Conservation (phyloP, 2,888 invertebrate genomes). For the Frankliniella intonsa region DNA sequence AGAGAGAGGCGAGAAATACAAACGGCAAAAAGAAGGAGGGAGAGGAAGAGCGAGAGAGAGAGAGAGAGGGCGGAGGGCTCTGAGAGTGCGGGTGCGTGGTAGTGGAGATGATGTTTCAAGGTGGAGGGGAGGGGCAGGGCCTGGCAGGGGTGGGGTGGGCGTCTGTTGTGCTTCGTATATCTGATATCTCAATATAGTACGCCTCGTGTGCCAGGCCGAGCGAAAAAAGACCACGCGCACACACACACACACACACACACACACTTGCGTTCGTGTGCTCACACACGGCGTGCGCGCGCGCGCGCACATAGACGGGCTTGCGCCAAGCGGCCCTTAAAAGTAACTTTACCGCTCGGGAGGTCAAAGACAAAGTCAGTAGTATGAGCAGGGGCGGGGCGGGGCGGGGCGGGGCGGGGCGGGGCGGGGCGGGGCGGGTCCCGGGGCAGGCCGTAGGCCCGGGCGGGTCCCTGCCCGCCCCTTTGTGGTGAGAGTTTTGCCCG, state of each 20-base stretch:
- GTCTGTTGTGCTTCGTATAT: constrained; percentile 19
- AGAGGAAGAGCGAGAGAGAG: not conserved
- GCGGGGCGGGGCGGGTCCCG: not conserved
- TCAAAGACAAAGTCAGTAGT: not conserved
- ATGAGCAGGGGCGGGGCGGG: not conserved
- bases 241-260: too few species aligned
- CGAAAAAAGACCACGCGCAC: too few species aligned
- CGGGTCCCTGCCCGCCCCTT: too few species aligned
- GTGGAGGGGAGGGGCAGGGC: not conserved
- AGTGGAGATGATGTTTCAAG: not conserved
- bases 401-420: not conserved
- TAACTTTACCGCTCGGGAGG: not conserved
- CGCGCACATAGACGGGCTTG: not conserved
- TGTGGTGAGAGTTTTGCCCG: too few species aligned
- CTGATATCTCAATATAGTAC: constrained; percentile 21
- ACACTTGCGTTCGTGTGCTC: too few species aligned
- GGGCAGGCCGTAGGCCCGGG: not conserved
- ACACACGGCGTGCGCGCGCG: too few species aligned
- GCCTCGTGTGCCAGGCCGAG: not conserved
- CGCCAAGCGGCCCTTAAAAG: constrained; percentile 18
- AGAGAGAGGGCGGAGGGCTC: not conserved
- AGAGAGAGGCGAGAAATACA: not conserved
- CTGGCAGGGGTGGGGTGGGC: not conserved
- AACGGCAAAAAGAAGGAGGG: not conserved
- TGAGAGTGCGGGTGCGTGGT: not conserved